Evolutionary conservation across 1,140 invertebrate species (phyloP), one percentile per base, ranked within the genome.

Genomic region (Thaumetopoea pityocampa): DNA sequence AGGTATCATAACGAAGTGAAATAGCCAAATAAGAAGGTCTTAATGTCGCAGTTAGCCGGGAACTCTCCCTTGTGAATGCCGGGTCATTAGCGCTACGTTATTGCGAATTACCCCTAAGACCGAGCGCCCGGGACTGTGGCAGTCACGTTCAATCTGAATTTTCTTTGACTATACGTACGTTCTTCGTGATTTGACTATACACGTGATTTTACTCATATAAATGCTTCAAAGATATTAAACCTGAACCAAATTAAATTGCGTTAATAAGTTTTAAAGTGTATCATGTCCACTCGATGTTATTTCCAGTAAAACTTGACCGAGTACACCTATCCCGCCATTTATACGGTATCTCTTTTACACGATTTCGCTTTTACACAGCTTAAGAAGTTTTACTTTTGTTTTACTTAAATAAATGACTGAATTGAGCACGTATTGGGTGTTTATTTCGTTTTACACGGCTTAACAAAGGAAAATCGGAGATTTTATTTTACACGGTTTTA

Each of bases 21-120:
- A 77, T 74, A 78, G 70, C 72, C 70, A 74, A 79, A 78, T 76
- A 78, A 78, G 72, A 71, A 76, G 77, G 70, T 77, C 68, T 69
- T 78, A 81, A 81, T 74, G 70, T 69, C 68, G 70, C 73, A 79
- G 71, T 78, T 76, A 76, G 61, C 58, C 60, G 68, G 65, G 72
- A 74, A 74, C 67, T 65, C 65, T 68, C 66, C 70, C 71, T 66
- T 59, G 63, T 78, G 70, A 78, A 74, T 81, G 63, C 63, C 44
- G 54, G 59, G 62, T 78, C 73, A 77, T 81, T 81, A 81, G 72
- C 62, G 72, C 65, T 66, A 55, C 69, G 72, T 73, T 77, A 76
- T 72, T 81, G 66, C 67, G 69, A 78, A 69, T 78, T 69, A 76
- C 71, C 56, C 59, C 41, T 49, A 47, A 51, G 37, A 57, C 56